A percentile compares a stretch with the other conserved stretches of the same genome.
These are phyloP conservation scores for Anthonomus grandis DNA, from an alignment of 1,140 invertebrate species.

Conservation along the genomic window DNA sequence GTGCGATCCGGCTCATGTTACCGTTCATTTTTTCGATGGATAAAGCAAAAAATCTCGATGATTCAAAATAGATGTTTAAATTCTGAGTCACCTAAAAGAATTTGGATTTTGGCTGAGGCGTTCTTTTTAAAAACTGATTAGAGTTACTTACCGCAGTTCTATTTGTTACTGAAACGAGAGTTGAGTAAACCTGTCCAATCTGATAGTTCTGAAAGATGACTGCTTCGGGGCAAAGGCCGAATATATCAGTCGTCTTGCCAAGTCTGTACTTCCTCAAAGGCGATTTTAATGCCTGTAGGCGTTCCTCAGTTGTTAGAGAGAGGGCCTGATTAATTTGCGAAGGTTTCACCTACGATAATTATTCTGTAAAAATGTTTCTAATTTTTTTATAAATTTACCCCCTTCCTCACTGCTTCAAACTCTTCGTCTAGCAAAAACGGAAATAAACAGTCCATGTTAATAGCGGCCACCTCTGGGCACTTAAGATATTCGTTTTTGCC, in stretches of 20 bases:
- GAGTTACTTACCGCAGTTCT: conserved; percentile 40
- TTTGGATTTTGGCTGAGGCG: not conserved
- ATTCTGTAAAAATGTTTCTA: too few species aligned
- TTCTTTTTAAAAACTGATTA: not conserved
- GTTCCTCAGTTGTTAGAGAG: conserved; percentile 32
- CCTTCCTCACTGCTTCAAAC: not conserved
- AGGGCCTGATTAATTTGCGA: conserved; percentile 35
- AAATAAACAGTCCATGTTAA: too few species aligned
- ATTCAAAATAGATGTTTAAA: conserved; percentile 5
- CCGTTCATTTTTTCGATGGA: not conserved
- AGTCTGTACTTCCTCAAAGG: conserved; percentile 27
- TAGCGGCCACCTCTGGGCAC: too few species aligned
- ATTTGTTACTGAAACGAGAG: conserved; percentile 47
- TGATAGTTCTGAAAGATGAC: conserved; percentile 51
- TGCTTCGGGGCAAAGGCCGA: conserved; percentile 43
- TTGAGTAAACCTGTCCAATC: conserved; percentile 39
- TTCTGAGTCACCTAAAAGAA: not conserved
- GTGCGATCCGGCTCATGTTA: not conserved
- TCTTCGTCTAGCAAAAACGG: conserved; percentile 7
- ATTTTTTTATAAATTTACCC: too few species aligned
- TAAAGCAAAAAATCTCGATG: not conserved
- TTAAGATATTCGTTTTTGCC: too few species aligned
- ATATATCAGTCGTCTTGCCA: conserved; percentile 27
- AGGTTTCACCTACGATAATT: conserved; percentile 36
- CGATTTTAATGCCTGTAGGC: conserved; percentile 32